Evolutionary conservation across 2,888 invertebrate genomes (phyloP).

Genomic region (Thymelicus acteon): DNA sequence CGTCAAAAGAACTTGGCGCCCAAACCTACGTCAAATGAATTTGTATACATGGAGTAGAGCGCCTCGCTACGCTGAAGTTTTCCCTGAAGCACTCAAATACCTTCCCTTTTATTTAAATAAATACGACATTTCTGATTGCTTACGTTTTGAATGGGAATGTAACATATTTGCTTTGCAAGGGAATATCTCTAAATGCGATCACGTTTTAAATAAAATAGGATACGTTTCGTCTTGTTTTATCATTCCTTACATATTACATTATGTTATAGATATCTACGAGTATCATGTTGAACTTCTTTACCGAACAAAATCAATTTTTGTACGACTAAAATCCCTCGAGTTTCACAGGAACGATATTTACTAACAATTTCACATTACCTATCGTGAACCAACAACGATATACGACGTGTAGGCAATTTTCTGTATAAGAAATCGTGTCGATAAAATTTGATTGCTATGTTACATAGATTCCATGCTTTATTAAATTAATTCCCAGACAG

Average conservation of each 20-base stretch:
- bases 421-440: not conserved
- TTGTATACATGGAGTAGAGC: slow-evolving; percentile 6
- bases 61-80: slow-evolving; percentile 3
- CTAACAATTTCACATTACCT: not conserved
- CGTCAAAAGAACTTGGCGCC: not conserved
- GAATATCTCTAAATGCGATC: not conserved
- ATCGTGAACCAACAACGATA: slow-evolving; percentile 1
- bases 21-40: slow-evolving; percentile 8
- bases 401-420: not conserved
- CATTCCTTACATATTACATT: too few species aligned
- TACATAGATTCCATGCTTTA: not conserved
- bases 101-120: slow-evolving; percentile 8
- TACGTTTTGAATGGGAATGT: not conserved
- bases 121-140: slow-evolving; percentile 1
- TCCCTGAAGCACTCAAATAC: not conserved
- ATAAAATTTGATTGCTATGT: not conserved
- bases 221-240: too few species aligned
- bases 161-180: not conserved
- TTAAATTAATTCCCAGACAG: not conserved
- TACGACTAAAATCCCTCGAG: not conserved
- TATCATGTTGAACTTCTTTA: not conserved
- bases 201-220: too few species aligned
- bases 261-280: too few species aligned
- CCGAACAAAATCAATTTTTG: not conserved
- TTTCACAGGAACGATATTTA: not conserved